Evolutionary conservation across 2,113 vertebrate genomes (phyloP).

Genomic region (Opisthocomus hoazin): DNA sequence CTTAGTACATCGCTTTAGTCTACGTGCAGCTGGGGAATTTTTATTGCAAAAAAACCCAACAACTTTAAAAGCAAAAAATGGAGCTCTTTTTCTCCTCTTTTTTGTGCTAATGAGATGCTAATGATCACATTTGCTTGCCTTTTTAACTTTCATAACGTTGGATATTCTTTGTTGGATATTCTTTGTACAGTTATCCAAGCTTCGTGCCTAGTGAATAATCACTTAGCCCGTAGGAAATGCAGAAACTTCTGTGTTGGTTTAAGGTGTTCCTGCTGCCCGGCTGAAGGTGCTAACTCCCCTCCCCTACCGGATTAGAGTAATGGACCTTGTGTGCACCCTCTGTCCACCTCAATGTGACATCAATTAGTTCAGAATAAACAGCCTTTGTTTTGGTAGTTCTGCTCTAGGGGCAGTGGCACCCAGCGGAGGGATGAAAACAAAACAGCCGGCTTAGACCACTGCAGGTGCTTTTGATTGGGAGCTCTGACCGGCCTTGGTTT

Average conservation of each 20-base stretch:
- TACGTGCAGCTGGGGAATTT: not conserved
- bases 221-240: not conserved
- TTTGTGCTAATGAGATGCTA: not conserved
- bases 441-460: not conserved
- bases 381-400: not conserved
- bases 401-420: not conserved
- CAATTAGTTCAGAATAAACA: not conserved
- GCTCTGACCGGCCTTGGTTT: not conserved
- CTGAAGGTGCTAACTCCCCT: not conserved
- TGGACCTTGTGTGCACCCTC: not conserved
- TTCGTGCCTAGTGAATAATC: not conserved
- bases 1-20: not conserved
- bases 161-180: not conserved
- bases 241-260: not conserved
- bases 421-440: not conserved
- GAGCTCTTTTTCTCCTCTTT: fast-evolving
- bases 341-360: not conserved
- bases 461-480: not conserved
- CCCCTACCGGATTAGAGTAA: not conserved
- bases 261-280: not conserved
- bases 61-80: not conserved
- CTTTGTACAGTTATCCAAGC: not conserved
- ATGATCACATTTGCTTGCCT: not conserved
- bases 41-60: not conserved
- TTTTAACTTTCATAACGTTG: not conserved